Evolutionary conservation across 2,888 invertebrate species (phyloP).

Genomic region (Cylloceria caligata): DNA sequence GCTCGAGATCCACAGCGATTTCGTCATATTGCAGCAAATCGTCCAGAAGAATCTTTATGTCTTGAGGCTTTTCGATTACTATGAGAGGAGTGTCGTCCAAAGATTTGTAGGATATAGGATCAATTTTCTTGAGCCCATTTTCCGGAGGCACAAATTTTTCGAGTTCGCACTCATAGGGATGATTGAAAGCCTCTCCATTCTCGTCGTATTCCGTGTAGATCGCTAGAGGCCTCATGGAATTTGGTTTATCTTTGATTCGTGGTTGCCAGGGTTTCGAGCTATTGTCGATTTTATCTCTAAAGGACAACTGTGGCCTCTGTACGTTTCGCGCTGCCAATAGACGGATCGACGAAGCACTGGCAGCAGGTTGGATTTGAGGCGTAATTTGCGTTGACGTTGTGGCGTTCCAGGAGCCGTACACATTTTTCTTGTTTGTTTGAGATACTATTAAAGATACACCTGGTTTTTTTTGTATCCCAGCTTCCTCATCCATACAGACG

Average conservation of each 20-base stretch:
- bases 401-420: constrained; percentile 88
- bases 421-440: constrained; percentile 82
- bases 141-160: constrained; percentile 88
- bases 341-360: constrained; percentile 82
- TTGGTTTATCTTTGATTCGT: constrained; percentile 93
- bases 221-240: constrained; percentile 93
- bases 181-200: constrained; percentile 87
- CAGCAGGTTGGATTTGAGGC: background rate
- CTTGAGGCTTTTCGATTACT: constrained; percentile 88
- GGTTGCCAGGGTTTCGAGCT: constrained; percentile 92
- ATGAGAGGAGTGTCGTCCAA: constrained; percentile 89
- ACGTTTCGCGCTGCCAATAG: constrained; percentile 91
- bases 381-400: constrained; percentile 52
- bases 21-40: constrained; percentile 89
- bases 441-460: constrained; percentile 85
- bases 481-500: constrained; percentile 88
- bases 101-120: constrained; percentile 85
- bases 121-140: constrained; percentile 85
- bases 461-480: constrained; percentile 87
- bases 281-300: constrained; percentile 95
- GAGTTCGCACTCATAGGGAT: constrained; percentile 95
- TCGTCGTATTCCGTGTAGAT: constrained; percentile 90
- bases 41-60: constrained; percentile 88
- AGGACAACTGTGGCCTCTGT: constrained; percentile 92
- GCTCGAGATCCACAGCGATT: constrained; percentile 96